phyloP scores from a whole-genome alignment of 1,140 invertebrate genomes.

The Holcopasites calliopsidis region DNA sequence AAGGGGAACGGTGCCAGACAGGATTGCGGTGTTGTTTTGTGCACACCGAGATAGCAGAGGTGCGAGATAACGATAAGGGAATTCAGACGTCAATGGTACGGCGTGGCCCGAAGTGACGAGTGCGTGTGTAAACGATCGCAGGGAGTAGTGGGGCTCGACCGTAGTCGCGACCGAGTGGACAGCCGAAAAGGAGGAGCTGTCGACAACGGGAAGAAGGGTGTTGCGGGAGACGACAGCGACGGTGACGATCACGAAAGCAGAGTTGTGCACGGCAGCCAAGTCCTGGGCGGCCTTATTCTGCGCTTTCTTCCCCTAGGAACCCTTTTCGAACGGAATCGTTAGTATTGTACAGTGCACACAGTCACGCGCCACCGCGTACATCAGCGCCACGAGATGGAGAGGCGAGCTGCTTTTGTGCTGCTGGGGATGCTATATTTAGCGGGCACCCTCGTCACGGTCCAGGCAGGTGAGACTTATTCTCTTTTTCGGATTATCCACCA shows the following conservation, averaged over 20 bases:
- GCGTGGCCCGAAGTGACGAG: slow-evolving; percentile 40
- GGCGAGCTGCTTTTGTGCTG: slow-evolving; percentile 70
- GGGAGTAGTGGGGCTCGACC: slow-evolving; percentile 27
- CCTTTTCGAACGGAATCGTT: slow-evolving; percentile 30
- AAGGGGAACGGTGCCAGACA: not conserved
- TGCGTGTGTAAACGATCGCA: slow-evolving; percentile 43
- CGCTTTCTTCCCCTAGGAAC: slow-evolving; percentile 23
- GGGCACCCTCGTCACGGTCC: slow-evolving; percentile 70
- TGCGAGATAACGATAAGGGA: slow-evolving; percentile 57
- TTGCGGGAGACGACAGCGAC: slow-evolving; percentile 23
- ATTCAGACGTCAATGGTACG: slow-evolving; percentile 53
- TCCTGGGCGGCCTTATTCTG: slow-evolving; percentile 3
- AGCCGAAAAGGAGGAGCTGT: slow-evolving; percentile 30
- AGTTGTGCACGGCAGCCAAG: slow-evolving; percentile 36
- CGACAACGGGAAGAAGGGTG: slow-evolving; percentile 36
- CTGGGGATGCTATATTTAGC: slow-evolving; percentile 77
- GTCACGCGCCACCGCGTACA: slow-evolving; percentile 58
- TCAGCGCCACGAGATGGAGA: slow-evolving; percentile 72
- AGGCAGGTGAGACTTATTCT: slow-evolving; percentile 70
- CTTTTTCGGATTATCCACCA: slow-evolving; percentile 25
- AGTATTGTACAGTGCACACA: slow-evolving; percentile 48
- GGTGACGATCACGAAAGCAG: slow-evolving; percentile 27
- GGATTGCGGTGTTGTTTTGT: slow-evolving; percentile 18
- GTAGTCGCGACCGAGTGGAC: slow-evolving; percentile 29
- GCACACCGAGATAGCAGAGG: slow-evolving; percentile 37